These are phyloP conservation scores for Chanos chanos DNA, from an alignment of 2,797 vertebrate species.

Conservation along the genomic window DNA sequence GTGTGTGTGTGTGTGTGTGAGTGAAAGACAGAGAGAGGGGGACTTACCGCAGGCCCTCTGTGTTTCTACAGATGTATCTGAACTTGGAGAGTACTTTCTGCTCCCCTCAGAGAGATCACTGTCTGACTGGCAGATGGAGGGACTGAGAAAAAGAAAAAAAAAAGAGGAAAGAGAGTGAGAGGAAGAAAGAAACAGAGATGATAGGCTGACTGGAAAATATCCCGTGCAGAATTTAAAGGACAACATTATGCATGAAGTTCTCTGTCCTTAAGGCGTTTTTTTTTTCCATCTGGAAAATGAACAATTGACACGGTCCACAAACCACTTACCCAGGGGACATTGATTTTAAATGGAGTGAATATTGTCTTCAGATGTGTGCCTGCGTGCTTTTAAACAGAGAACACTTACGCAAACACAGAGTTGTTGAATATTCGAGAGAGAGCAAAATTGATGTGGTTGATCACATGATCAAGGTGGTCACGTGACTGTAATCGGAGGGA, in stretches of 20 bases:
- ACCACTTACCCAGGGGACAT: neutral
- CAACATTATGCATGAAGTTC: too few species aligned
- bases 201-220: too few species aligned
- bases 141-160: slow-evolving; percentile 56
- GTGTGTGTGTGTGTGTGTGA: neutral
- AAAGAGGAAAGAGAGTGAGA: slow-evolving; percentile 10
- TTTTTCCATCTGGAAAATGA: neutral
- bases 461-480: slow-evolving; percentile 83
- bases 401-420: slow-evolving; percentile 77
- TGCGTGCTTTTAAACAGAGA: too few species aligned
- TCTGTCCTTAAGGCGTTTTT: neutral
- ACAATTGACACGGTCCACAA: neutral
- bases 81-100: slow-evolving; percentile 82
- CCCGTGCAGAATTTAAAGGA: too few species aligned
- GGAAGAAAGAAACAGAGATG: neutral
- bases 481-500: slow-evolving; percentile 75
- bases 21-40: neutral
- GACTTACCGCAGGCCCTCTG: slow-evolving; percentile 86
- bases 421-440: slow-evolving; percentile 86
- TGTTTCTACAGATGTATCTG: slow-evolving; percentile 79
- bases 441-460: slow-evolving; percentile 80
- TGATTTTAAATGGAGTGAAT: neutral
- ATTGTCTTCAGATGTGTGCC: too few species aligned
- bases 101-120: slow-evolving; percentile 76
- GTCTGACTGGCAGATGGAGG: slow-evolving; percentile 80